Evolutionary conservation across 2,797 vertebrate genomes (phyloP), one percentile per base, ranked within the genome.

Genomic region (Decapterus maruadsi): DNA sequence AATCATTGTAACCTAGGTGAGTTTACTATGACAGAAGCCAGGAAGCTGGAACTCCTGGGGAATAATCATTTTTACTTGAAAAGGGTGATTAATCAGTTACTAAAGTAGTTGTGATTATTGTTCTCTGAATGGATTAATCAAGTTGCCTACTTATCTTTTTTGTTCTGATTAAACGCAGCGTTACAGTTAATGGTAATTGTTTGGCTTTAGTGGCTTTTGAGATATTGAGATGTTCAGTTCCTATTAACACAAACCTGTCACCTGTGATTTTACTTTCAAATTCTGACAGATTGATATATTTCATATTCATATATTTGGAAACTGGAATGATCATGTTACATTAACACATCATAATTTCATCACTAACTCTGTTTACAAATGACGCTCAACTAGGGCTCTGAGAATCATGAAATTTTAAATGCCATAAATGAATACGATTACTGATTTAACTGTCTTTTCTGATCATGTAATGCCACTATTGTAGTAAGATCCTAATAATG

Each of bases 161-260:
- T 45, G 6, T n/a, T n/a, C n/a, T 45, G n/a, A 63, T 26, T 36
- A 31, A 9, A 17, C 31, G 0, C 4, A 8, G 26, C 3, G 26
- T 26, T 26, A 26, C 26, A 6, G 31, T 34, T 34, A 34, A 4
- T 34, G 31, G 31, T 16, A 26, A 11, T 31, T 42, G 20, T 64
- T 58, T 38, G 46, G 29, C 46, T 38, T 4, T 42, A 8, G 17
- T 38, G 46, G 29, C 46, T 38, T 4, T 42, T 11, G 17, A 17
- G 13, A 9, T 40, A 14, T 38, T 14, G 2, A 36, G 5, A 26
- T 20, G 58, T 12, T 0, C 1, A n/a, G 51, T 16, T 3, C 1
- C 13, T 26, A 3, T 6, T 22, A 17, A 22, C 16, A 54, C 8
- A 50, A 19, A 4, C 10, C n/a, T 63, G 26, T 26, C 8, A 31